phyloP scores from a whole-genome alignment of 2,797 vertebrate species.

The Schizopygopsis malacanthus region DNA sequence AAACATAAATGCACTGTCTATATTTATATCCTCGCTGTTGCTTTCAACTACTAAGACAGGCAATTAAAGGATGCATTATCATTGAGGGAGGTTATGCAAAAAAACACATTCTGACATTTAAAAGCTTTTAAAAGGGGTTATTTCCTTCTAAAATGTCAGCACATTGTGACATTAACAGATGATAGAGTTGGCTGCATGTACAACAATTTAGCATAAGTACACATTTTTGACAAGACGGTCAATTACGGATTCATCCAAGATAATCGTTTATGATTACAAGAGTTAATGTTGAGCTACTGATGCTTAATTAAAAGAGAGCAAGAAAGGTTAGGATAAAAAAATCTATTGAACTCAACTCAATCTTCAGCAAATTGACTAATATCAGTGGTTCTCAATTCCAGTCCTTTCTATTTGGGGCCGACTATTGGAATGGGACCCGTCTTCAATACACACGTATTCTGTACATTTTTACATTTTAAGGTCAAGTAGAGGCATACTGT shows the following conservation, averaged over 20 bases:
- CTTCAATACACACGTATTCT: background rate
- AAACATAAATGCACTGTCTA: background rate
- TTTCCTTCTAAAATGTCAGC: conserved; percentile 59
- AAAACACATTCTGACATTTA: conserved; percentile 57
- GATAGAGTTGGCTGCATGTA: conserved; percentile 17
- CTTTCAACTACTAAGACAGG: conserved; percentile 18
- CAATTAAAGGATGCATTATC: conserved; percentile 32
- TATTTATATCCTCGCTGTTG: conserved; percentile 21
- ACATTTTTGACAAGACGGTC: background rate
- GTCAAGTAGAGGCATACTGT: background rate
- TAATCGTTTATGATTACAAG: conserved; percentile 28
- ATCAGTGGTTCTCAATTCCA: no score
- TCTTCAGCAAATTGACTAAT: background rate
- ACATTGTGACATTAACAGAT: conserved; percentile 48
- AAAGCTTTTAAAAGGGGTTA: conserved; percentile 40
- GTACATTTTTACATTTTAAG: background rate
- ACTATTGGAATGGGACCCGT: background rate
- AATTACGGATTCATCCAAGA: conserved; percentile 24
- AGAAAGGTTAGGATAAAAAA: background rate
- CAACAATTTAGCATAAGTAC: background rate
- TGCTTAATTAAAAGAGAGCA: conserved; percentile 25
- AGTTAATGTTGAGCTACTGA: conserved; percentile 9
- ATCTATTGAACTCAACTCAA: background rate
- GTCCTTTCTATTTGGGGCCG: background rate
- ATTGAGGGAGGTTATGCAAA: conserved; percentile 44